Evolutionary conservation across 2,113 vertebrate genomes (phyloP).

Genomic region (Gasterosteus nipponicus): DNA sequence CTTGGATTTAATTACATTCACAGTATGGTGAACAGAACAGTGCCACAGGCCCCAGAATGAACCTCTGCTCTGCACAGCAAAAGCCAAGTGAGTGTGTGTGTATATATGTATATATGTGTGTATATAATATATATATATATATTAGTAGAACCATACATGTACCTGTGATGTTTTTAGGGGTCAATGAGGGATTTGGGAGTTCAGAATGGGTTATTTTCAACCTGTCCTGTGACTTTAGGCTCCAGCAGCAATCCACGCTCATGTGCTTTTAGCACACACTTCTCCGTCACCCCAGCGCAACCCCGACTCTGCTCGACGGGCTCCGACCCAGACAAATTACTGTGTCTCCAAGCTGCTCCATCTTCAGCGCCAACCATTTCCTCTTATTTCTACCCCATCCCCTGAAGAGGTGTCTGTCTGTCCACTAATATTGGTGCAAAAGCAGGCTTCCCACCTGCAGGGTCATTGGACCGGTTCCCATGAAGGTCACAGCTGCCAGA

Average conservation of each 20-base stretch:
- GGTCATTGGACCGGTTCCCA: slow-evolving; percentile 58
- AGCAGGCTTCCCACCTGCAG: slow-evolving; percentile 60
- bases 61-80: slow-evolving; percentile 62
- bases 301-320: slow-evolving; percentile 52
- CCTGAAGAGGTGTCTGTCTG: slow-evolving; percentile 52
- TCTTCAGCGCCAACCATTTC: slow-evolving; percentile 57
- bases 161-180: slow-evolving; percentile 25
- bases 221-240: slow-evolving; percentile 43
- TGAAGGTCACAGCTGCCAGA: slow-evolving; percentile 73
- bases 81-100: slow-evolving; percentile 31
- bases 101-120: background rate
- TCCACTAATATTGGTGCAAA: slow-evolving; percentile 37
- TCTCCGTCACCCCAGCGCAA: slow-evolving; percentile 53
- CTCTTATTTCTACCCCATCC: slow-evolving; percentile 53
- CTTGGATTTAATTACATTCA: slow-evolving; percentile 85
- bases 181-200: slow-evolving; percentile 19
- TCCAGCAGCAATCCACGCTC: slow-evolving; percentile 44
- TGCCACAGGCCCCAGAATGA: slow-evolving; percentile 72
- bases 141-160: background rate
- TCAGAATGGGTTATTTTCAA: slow-evolving; percentile 49
- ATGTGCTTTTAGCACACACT: slow-evolving; percentile 61
- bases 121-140: too few relatives aligned
- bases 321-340: slow-evolving; percentile 70
- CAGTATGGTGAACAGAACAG: slow-evolving; percentile 80
- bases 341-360: slow-evolving; percentile 57